Conservation (phyloP, 2,888 invertebrate species). For the Drosophila leonis region DNA sequence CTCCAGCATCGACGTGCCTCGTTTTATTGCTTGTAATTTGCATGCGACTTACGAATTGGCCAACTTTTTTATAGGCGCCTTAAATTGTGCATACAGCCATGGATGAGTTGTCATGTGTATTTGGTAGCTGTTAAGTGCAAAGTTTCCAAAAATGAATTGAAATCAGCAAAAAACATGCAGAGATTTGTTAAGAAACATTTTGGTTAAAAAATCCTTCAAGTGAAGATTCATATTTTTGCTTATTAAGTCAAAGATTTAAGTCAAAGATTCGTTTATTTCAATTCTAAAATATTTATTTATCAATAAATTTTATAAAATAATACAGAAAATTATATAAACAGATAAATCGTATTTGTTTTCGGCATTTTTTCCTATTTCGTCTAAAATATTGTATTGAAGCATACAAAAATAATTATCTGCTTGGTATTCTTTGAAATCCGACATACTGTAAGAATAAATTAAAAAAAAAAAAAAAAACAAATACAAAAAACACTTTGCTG, state of each 20-base stretch:
- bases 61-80: slow-evolving; percentile 67
- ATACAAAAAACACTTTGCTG: slow-evolving; percentile 22
- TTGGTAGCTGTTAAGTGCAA: slow-evolving; percentile 43
- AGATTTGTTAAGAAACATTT: background rate
- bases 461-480: slow-evolving; percentile 1
- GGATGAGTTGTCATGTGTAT: slow-evolving; percentile 45
- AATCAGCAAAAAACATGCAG: background rate
- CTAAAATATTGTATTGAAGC: background rate
- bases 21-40: slow-evolving; percentile 80
- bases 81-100: slow-evolving; percentile 65
- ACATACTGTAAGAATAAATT: background rate
- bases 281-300: background rate
- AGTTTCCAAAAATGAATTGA: slow-evolving; percentile 30
- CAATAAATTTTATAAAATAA: background rate
- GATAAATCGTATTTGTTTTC: background rate
- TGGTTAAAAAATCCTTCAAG: background rate
- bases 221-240: background rate
- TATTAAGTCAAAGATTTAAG: background rate
- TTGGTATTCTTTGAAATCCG: background rate
- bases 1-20: slow-evolving; percentile 67
- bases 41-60: slow-evolving; percentile 69
- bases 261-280: background rate
- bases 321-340: background rate
- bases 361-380: background rate
- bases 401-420: background rate